Evolutionary conservation across 2,797 vertebrate genomes (phyloP), one percentile per base, ranked within the genome.

Genomic region (Tenualosa ilisha): DNA sequence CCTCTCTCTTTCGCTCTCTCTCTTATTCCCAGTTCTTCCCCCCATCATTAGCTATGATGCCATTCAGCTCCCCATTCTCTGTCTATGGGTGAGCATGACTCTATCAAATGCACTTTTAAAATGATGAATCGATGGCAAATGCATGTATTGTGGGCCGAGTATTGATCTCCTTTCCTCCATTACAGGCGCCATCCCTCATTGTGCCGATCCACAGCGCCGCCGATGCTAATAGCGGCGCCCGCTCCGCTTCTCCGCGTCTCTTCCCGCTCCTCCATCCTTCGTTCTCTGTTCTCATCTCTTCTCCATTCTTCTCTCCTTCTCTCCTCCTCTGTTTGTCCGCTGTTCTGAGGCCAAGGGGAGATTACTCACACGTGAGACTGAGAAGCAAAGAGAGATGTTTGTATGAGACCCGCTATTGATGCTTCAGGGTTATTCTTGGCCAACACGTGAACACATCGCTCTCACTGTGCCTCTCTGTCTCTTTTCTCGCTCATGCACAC

Each of bases 191-290:
- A 59, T 59, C 56, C 56, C 20, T 59, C 56, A 59, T 56, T 56
- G 54, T 56, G 54, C 4, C 20, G 17, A 56, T 56, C 54, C 54
- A 20, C 6, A 59, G 56, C 3, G 22, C 17, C 17, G 22, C 56
- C 20, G 5, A 59, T 59, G 4, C 56, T 59, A 59, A 22, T 59
- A 59, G 20, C 20, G 20, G 5, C 22, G 20, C 20, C 22, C 22
- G 72, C 24, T 56, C 51, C 31, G 50, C 82, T 81, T 84, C 61
- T 53, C 56, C 63, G 12, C 17, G 49, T 82, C 63, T 63, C 54
- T 40, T 24, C 11, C 53, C 61, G 15, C 7, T 24, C 43, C 63
- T 65, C 82, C 46, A 82, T 87, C 85, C 8, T 46, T 53, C 56
- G 46, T 17, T 83, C 37, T 61, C 51, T 51, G 12, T 24, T 79